Evolutionary conservation across 2,113 vertebrate species (phyloP).

Genomic region (Cygnus buccinator): DNA sequence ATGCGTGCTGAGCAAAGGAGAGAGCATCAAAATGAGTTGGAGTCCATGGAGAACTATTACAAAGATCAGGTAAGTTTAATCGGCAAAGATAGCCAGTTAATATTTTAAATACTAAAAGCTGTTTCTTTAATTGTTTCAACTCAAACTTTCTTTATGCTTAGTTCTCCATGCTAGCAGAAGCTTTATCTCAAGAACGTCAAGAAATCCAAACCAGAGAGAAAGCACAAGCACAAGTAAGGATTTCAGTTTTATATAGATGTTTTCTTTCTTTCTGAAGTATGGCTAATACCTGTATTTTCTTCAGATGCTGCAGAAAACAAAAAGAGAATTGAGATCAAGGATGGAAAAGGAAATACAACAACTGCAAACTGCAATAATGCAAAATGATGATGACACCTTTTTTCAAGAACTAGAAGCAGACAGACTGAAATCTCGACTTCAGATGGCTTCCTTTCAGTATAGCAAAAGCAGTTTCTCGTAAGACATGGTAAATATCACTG

Average conservation of each 20-base stretch:
- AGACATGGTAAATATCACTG: background rate
- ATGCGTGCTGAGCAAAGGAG: conserved; percentile 83
- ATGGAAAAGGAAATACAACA: conserved; percentile 93
- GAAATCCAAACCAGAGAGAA: conserved; percentile 88
- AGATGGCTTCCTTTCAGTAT: conserved; percentile 90
- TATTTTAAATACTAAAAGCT: background rate
- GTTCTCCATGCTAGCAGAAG: conserved; percentile 94
- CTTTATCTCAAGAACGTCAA: conserved; percentile 84
- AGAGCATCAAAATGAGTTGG: conserved; percentile 83
- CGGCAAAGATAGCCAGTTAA: too few species aligned
- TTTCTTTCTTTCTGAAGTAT: background rate
- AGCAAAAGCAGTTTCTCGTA: conserved; percentile 76
- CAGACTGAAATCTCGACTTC: conserved; percentile 82
- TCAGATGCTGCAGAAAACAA: conserved; percentile 89
- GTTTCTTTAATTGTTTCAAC: background rate
- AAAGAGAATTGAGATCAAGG: conserved; percentile 86
- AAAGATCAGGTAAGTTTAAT: conserved; percentile 86
- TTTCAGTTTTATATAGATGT: background rate
- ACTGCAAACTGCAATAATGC: conserved; percentile 87
- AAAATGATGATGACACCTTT: conserved; percentile 85
- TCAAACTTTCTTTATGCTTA: conserved; percentile 41
- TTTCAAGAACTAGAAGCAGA: conserved; percentile 90
- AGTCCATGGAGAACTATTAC: conserved; percentile 96
- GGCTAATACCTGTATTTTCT: conserved; percentile 18
- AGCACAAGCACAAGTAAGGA: conserved; percentile 88